Evolutionary conservation across 2,113 vertebrate species (phyloP), one percentile per base, ranked within the genome.

Genomic region (Muntiacus reevesi): DNA sequence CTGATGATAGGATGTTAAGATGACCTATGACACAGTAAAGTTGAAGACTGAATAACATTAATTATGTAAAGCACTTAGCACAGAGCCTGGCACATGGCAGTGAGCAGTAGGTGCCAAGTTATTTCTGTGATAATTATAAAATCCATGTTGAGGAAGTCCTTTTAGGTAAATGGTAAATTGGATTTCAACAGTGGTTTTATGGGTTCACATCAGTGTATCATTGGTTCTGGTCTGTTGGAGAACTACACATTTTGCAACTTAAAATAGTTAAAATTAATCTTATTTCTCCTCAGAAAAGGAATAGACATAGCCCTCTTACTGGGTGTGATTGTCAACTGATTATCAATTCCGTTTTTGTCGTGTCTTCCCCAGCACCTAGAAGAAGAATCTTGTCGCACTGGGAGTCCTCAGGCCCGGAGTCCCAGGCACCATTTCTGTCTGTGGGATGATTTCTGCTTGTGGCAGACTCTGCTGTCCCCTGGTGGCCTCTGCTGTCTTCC

Each of bases 381-480:
- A 30, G 36, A 87, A 85, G 59, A 88, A 45, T 33, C 54, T 60
- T 60, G 27, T 30, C 59, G 6, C 36, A 5, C 4, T 45, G 57
- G 25, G 71, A 78, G 33, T 55, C 27, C 21, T 30, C 12, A 21
- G 40, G 40, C 15, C 43, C 15, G 5, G 79, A 83, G 60, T 17
- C 36, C 12, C 16, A 17, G 45, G 78, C 17, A 57, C 8, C 23
- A 23, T 23, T 62, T 62, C 45, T 60, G 30, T 67, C 27, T 79
- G 13, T 62, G 36, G 27, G 14, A 47, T 67, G 16, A 28, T 59
- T 87, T 94, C 57, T 79, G 57, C 43, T 87, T 10, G 6, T 28
- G 17, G 15, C 2, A 36, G 43, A 92, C 84, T 92, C 52, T 96
- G 33, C 96, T 95, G 96, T 59, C 92, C 81, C 74, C 93, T 97